Percentiles rank a stretch among this genome's conserved stretches.
These are phyloP conservation scores for Anthophora plumipes DNA, from an alignment of 2,888 invertebrate species.

Conservation along the genomic window DNA sequence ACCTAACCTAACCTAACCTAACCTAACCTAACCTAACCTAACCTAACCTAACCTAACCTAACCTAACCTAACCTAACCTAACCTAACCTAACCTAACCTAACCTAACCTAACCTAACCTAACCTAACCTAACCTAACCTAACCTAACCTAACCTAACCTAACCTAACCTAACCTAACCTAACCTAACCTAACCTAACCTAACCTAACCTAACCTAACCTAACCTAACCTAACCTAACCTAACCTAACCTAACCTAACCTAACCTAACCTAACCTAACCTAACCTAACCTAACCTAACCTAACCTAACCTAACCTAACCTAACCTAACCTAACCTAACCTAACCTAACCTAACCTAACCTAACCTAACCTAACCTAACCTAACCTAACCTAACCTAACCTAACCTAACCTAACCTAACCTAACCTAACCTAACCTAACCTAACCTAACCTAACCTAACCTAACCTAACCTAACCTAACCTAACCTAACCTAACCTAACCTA, in stretches of 20 bases:
- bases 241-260: conserved; percentile 22
- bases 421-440: conserved; percentile 3
- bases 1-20: conserved; percentile 11
- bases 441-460: conserved; percentile 1
- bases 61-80: conserved; percentile 23
- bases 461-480: conserved; percentile 5
- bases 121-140: conserved; percentile 19
- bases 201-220: conserved; percentile 9
- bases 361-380: conserved; percentile 20
- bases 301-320: conserved; percentile 20
- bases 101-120: too few species aligned
- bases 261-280: conserved; percentile 17
- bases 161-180: conserved; percentile 23
- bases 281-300: conserved; percentile 22
- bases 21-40: conserved; percentile 13
- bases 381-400: conserved; percentile 14
- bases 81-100: conserved; percentile 24
- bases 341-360: conserved; percentile 19
- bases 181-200: conserved; percentile 21
- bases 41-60: conserved; percentile 20
- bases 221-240: conserved; percentile 21
- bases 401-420: conserved; percentile 10
- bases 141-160: conserved; percentile 20
- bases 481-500: conserved; percentile 5
- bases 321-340: conserved; percentile 22